Conservation (phyloP, 2,888 invertebrate species). For the Augiades crinisus region DNA sequence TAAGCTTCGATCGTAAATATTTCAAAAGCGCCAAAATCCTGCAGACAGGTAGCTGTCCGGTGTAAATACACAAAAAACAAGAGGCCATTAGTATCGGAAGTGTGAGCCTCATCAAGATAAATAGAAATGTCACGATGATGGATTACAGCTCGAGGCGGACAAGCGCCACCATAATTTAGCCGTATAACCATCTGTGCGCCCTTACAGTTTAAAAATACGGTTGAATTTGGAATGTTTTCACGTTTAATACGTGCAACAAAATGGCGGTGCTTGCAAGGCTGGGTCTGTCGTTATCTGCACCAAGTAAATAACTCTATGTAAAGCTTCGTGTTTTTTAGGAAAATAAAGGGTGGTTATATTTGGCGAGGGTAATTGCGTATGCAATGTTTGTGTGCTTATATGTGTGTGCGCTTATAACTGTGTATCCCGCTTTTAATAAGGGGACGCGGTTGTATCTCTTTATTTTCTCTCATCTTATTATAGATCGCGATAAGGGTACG, state of each 20-base stretch:
- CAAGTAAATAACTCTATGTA: slow-evolving; percentile 56
- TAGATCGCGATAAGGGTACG: not conserved
- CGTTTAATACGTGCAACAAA: slow-evolving; percentile 34
- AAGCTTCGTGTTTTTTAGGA: slow-evolving; percentile 39
- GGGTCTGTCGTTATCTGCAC: slow-evolving; percentile 48
- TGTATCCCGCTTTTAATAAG: not conserved
- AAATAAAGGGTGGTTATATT: slow-evolving; percentile 35
- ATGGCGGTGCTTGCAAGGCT: slow-evolving; percentile 53
- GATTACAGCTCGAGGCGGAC: slow-evolving; percentile 59
- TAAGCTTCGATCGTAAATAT: slow-evolving; percentile 14
- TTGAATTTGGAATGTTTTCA: slow-evolving; percentile 36
- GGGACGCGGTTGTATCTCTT: not conserved
- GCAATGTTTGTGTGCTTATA: slow-evolving; percentile 24
- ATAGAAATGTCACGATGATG: slow-evolving; percentile 77
- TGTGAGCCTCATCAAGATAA: slow-evolving; percentile 74
- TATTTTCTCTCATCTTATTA: not conserved
- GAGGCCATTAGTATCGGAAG: slow-evolving; percentile 69
- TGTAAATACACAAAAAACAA: slow-evolving; percentile 49
- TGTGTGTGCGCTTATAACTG: no score
- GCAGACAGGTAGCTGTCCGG: slow-evolving; percentile 23
- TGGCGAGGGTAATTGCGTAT: slow-evolving; percentile 37
- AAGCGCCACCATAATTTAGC: slow-evolving; percentile 44
- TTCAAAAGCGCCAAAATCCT: slow-evolving; percentile 23
- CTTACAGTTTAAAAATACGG: slow-evolving; percentile 39
- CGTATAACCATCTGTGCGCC: slow-evolving; percentile 34